phyloP scores from a whole-genome alignment of 2,888 invertebrate genomes.

The Anticlea derivata region DNA sequence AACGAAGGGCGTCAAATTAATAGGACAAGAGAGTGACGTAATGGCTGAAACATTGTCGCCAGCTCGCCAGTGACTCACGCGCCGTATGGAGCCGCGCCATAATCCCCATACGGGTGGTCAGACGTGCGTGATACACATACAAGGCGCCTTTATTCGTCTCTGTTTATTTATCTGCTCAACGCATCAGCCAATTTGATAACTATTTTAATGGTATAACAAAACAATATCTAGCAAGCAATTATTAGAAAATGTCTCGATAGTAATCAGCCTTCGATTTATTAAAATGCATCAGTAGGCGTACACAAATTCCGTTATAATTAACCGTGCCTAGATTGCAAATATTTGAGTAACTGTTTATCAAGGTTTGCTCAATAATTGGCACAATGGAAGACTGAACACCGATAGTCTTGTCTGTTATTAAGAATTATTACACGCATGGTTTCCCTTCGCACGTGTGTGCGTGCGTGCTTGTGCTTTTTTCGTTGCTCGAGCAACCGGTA shows the following conservation, averaged over 20 bases:
- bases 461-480: constrained; percentile 41
- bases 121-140: constrained; percentile 47
- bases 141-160: constrained; percentile 28
- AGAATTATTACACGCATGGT: constrained; percentile 41
- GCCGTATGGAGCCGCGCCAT: constrained; percentile 40
- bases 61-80: constrained; percentile 44
- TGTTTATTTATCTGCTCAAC: constrained; percentile 19
- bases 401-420: constrained; percentile 38
- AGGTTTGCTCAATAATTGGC: constrained; percentile 40
- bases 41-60: constrained; percentile 34
- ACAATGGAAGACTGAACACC: constrained; percentile 28
- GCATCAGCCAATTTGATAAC: constrained; percentile 8
- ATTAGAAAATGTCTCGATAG: constrained; percentile 6
- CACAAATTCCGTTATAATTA: constrained; percentile 43
- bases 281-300: constrained; percentile 42
- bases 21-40: constrained; percentile 42
- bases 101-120: constrained; percentile 44
- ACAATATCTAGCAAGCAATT: background rate
- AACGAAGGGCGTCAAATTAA: constrained; percentile 40
- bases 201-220: background rate
- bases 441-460: constrained; percentile 31
- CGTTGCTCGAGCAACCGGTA: constrained; percentile 46
- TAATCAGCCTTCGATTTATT: constrained; percentile 20
- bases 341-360: constrained; percentile 33
- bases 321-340: constrained; percentile 43